Conservation (phyloP, 2,888 invertebrate species). For the Hypena proboscidalis region DNA sequence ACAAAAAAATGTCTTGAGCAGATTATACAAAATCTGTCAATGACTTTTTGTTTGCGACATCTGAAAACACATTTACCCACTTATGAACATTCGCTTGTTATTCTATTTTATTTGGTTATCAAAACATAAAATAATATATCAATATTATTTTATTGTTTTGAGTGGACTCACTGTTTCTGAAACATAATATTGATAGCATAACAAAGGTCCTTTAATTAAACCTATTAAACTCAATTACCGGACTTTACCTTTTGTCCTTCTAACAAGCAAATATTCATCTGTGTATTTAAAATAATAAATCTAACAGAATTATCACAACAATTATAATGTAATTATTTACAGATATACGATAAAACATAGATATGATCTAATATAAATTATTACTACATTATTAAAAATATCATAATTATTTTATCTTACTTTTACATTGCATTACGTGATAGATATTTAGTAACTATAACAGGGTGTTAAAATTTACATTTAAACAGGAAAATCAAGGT, state of each 20-base stretch:
- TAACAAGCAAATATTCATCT: constrained; percentile 5
- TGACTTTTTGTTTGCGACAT: constrained; percentile 12
- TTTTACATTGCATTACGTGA: constrained; percentile 23
- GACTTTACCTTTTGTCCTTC: not conserved
- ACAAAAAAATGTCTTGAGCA: constrained; percentile 10
- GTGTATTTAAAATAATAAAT: constrained; percentile 21
- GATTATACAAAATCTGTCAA: constrained; percentile 24
- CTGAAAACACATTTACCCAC: constrained; percentile 8
- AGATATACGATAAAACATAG: constrained; percentile 31
- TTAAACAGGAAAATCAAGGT: constrained; percentile 17
- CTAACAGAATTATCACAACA: constrained; percentile 57
- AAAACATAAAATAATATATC: not conserved
- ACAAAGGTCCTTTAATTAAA: too few relatives aligned
- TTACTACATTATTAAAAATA: constrained; percentile 41
- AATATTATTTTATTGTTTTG: not conserved
- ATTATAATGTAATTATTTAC: constrained; percentile 50
- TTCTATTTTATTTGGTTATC: not conserved
- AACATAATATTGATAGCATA: too few relatives aligned
- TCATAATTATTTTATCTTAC: constrained; percentile 33
- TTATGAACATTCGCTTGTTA: constrained; percentile 11
- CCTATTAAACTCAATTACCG: too few relatives aligned
- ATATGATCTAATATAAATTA: constrained; percentile 41
- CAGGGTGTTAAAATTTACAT: constrained; percentile 26
- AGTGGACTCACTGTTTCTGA: not conserved
- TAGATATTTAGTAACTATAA: too few relatives aligned